Percentiles rank a stretch among this genome's conserved stretches.
These are phyloP conservation scores for Plectrocnemia conspersa DNA, from an alignment of 1,140 invertebrate genomes.

Conservation along the genomic window DNA sequence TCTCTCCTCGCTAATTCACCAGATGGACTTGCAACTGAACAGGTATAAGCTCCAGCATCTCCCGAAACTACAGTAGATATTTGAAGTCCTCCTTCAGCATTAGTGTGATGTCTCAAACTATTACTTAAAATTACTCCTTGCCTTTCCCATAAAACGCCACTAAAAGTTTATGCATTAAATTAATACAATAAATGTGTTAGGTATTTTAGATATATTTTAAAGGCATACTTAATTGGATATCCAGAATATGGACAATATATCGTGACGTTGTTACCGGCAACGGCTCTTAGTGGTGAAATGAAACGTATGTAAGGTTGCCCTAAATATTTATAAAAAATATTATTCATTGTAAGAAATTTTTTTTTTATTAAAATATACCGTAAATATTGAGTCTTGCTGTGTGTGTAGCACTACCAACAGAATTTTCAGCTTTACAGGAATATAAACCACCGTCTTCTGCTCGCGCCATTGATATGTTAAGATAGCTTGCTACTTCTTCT, in stretches of 20 bases:
- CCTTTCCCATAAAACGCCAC: slow-evolving; percentile 23
- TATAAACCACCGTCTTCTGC: slow-evolving; percentile 71
- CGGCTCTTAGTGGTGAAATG: slow-evolving; percentile 64
- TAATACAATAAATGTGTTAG: too few species aligned
- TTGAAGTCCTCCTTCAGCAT: slow-evolving; percentile 57
- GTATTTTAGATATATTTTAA: slow-evolving; percentile 55
- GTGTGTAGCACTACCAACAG: slow-evolving; percentile 61
- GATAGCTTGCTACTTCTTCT: slow-evolving; percentile 41
- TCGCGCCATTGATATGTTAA: slow-evolving; percentile 53
- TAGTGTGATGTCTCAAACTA: slow-evolving; percentile 8
- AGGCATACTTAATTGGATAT: slow-evolving; percentile 61
- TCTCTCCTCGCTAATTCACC: slow-evolving; percentile 63
- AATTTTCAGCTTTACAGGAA: slow-evolving; percentile 57
- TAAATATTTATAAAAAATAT: slow-evolving; percentile 36
- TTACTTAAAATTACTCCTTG: slow-evolving; percentile 15
- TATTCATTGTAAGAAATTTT: not conserved
- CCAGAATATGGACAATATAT: slow-evolving; percentile 68
- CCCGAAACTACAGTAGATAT: slow-evolving; percentile 62
- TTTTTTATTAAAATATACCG: slow-evolving; percentile 45
- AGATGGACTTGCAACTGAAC: slow-evolving; percentile 63
- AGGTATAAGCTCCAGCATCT: slow-evolving; percentile 66
- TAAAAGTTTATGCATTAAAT: too few species aligned
- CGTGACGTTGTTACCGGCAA: slow-evolving; percentile 59
- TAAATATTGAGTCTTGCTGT: slow-evolving; percentile 64
- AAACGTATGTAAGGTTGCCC: slow-evolving; percentile 63